Percentiles rank a stretch among this genome's conserved stretches.
Evolutionary conservation across 2,113 vertebrate genomes (phyloP).

Genomic region (Oxyruncus cristatus): DNA sequence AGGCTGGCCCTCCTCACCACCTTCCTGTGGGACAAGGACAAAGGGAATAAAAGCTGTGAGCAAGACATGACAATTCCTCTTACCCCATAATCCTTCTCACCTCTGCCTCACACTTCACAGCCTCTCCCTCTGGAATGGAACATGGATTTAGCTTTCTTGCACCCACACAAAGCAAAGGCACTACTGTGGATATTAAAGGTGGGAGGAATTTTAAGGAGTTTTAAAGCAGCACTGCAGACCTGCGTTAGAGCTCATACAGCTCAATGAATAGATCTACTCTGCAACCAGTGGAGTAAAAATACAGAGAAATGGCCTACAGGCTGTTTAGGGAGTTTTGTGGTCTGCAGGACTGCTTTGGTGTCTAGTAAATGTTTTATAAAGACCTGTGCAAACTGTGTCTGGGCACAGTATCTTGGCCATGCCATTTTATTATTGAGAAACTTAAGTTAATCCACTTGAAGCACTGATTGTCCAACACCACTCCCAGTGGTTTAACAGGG

Average conservation of each 20-base stretch:
- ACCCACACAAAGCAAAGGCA: not conserved
- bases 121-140: not conserved
- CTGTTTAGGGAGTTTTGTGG: not conserved
- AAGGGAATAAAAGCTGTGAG: not conserved
- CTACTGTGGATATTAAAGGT: not conserved
- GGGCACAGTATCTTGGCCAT: not conserved
- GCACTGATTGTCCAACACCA: not conserved
- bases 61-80: not conserved
- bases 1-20: constrained; percentile 95
- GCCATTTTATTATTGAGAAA: not conserved
- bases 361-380: not conserved
- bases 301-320: not conserved
- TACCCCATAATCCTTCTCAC: not conserved
- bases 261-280: not conserved
- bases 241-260: not conserved
- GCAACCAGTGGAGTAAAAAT: not conserved
- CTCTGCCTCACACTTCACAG: not conserved
- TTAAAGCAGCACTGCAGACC: not conserved
- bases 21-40: constrained; percentile 77
- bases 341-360: not conserved
- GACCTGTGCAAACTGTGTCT: not conserved
- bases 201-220: constrained; percentile 17
- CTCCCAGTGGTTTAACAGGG: not conserved
- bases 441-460: not conserved
- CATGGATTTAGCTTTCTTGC: not conserved